phyloP scores from a whole-genome alignment of 2,113 vertebrate genomes.

The Orycteropus afer region DNA sequence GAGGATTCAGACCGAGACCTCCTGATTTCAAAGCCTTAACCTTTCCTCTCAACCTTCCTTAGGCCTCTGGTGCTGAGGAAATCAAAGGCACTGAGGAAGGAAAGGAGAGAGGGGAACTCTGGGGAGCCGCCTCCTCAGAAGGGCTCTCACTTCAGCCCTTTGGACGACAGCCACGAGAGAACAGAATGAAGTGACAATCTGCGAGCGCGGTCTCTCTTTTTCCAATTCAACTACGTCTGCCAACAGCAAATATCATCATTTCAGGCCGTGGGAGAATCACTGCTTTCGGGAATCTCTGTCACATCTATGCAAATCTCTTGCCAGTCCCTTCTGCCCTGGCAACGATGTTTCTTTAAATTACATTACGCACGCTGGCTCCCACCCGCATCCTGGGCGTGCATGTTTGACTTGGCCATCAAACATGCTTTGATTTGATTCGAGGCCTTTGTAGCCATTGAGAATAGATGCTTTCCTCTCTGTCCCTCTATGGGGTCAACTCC shows the following conservation, averaged over 20 bases:
- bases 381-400: fast-evolving
- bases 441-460: not conserved
- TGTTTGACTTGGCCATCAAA: constrained; percentile 8
- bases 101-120: too few species aligned
- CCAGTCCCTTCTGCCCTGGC: constrained; percentile 22
- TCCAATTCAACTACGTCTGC: constrained; percentile 62
- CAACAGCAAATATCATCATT: constrained; percentile 56
- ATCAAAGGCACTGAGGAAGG: not conserved
- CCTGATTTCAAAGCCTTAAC: not conserved
- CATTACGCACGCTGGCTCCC: not conserved
- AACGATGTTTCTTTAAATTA: constrained; percentile 34
- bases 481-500: not conserved
- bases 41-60: not conserved
- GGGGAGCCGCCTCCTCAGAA: fast-evolving
- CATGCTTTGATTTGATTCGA: not conserved
- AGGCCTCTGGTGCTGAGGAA: not conserved
- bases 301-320: constrained; percentile 61
- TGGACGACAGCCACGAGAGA: constrained; percentile 33
- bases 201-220: constrained; percentile 57
- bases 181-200: constrained; percentile 64
- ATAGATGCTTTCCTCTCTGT: not conserved
- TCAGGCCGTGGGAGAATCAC: not conserved
- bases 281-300: constrained; percentile 60
- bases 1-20: not conserved
- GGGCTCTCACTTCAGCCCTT: not conserved